Evolutionary conservation across 2,888 invertebrate genomes (phyloP), one percentile per base, ranked within the genome.

Genomic region (Pecten maximus): DNA sequence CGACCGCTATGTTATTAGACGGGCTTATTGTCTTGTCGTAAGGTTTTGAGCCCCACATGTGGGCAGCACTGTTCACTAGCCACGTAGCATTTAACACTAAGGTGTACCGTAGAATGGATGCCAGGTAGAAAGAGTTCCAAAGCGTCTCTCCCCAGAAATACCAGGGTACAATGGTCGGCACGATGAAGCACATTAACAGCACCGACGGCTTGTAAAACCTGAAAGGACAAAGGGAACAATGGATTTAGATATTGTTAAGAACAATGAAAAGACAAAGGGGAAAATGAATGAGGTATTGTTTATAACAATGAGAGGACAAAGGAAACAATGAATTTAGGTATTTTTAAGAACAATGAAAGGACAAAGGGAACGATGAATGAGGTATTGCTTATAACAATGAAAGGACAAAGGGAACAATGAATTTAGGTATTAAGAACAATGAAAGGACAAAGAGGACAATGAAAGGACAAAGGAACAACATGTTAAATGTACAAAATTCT

Each of bases 61-160:
- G 99, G 0, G 99, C 99, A 19, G 98, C 98, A 96, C 98, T 99
- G 97, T 99, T 99, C n/a, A 99, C 99, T 95, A 98, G 98, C 97
- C 98, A 99, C 0, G 99, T 99, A 93, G 98, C 98, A 97, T 99
- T 98, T 15, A 99, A 97, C 0, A 98, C 98, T 93, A 98, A 97
- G 90, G 98, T 98, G 97, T 99, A 99, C 88, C 99, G 97, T 94
- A 98, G 97, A 92, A 98, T 98, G 1, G 97, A 97, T 95, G 98
- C 98, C 15, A 99, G 97, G 97, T 98, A 98, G 97, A 98, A 99
- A 6, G 98, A 98, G 94, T 97, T 98, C 97, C 98, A 97, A 19
- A 98, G 96, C 0, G 97, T 97, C 97, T 99, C 99, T 87, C 98
- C 97, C 99, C 99, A 99, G 95, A 97, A 98, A 96, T 98, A 98